These are phyloP conservation scores for Allolobophora icterica DNA, from an alignment of 2,888 invertebrate species.

Conservation along the genomic window DNA sequence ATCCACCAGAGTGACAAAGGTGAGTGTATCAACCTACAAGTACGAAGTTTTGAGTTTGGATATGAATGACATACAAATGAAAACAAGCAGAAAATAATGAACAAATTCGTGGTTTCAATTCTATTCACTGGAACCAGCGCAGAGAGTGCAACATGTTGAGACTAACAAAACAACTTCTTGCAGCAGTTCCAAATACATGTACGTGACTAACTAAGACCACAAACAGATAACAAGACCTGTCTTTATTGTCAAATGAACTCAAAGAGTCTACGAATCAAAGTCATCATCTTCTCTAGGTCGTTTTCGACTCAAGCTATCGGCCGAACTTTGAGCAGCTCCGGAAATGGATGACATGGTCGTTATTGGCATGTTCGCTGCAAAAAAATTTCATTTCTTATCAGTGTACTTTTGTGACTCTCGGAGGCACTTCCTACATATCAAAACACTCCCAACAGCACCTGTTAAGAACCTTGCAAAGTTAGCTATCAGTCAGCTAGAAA, in stretches of 20 bases:
- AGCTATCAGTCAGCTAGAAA: neutral
- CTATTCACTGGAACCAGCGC: neutral
- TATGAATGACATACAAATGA: neutral
- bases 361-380: neutral
- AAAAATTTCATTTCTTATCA: neutral
- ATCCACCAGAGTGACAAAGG: too few relatives aligned
- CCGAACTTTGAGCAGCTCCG: neutral
- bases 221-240: neutral
- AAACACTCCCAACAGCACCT: too few relatives aligned
- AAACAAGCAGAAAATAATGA: neutral
- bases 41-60: neutral
- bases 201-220: too few relatives aligned
- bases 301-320: neutral
- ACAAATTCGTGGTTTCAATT: neutral
- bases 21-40: too few relatives aligned
- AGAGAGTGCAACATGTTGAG: too few relatives aligned
- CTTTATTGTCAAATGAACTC: neutral
- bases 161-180: too few relatives aligned
- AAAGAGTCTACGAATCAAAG: constrained; percentile 14
- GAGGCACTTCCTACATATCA: neutral
- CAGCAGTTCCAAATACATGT: neutral
- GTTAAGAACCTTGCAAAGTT: neutral
- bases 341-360: neutral
- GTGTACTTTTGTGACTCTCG: too few relatives aligned
- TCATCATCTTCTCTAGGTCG: constrained; percentile 21